Base-by-base conservation (phyloP, 2,113 vertebrate species). In the Elanus axillaris region DNA sequence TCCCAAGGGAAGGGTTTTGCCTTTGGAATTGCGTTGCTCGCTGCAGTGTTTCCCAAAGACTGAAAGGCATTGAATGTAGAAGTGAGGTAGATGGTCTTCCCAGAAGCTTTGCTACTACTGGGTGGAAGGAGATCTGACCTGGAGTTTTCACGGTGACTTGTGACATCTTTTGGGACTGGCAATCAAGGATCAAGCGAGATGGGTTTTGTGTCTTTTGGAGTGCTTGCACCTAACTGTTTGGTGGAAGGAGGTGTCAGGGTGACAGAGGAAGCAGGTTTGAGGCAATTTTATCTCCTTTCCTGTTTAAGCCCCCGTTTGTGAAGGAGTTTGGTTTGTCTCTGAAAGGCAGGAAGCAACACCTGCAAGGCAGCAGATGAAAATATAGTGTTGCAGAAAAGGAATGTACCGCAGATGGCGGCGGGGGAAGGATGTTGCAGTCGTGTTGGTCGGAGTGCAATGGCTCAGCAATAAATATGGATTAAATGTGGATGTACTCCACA, bases 291-390 rank as follows among this genome's bases (percentile, higher is more conserved):
- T 98, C 77, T 86, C 71, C 38, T 93, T 85, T 97, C 92, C 92
- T 96, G 82, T 75, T 90, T 52, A 94, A 96, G 86, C 20, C 71
- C 86, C 62, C 27, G 76, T 90, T 90, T 77, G 74, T 83, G 62
- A 94, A 77, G 85, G 31, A 74, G 64, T 86, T 82, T 68, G 48
- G 52, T 64, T 97, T 94, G 91, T 88, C 88, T 92, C 95, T 77
- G 92, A 89, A 86, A 64, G 78, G 71, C 68, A 90, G 96, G 94
- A 95, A 93, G 86, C 34, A 75, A 62, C 87, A 96, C 92, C 98
- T 98, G 93, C 74, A 96, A 97, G 60, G 71, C 58, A 96, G 84
- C 71, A 96, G 87, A 94, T 48, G 50, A 83, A 89, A 93, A 86
- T 47, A 86, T 47, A 50, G 18, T 53, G 18, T 89, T 21, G 68